These are phyloP conservation scores for Bathynomus jamesi DNA, from an alignment of 1,140 invertebrate genomes.

Conservation along the genomic window DNA sequence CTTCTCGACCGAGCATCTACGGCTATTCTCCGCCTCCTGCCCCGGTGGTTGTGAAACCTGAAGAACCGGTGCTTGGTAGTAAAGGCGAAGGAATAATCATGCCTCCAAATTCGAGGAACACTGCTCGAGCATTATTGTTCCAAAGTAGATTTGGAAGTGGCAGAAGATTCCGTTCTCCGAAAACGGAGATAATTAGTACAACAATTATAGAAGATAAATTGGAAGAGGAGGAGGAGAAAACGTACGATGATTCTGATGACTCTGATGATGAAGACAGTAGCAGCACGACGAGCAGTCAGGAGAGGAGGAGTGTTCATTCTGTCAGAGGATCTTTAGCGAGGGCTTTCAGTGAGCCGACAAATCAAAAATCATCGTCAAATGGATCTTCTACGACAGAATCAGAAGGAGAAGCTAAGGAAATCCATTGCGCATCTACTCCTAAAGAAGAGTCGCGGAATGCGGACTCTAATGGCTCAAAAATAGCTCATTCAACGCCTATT, in stretches of 20 bases:
- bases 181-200: conserved; percentile 70
- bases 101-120: conserved; percentile 36
- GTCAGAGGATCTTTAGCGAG: conserved; percentile 24
- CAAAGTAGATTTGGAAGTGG: conserved; percentile 38
- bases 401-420: background rate
- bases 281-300: conserved; percentile 21
- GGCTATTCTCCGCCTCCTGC: conserved; percentile 46
- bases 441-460: background rate
- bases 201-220: conserved; percentile 73
- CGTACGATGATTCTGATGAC: conserved; percentile 28
- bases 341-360: conserved; percentile 25
- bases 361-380: background rate
- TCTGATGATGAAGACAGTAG: conserved; percentile 30
- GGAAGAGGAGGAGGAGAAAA: conserved; percentile 53
- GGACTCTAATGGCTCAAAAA: background rate
- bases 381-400: no score
- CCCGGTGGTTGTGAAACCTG: conserved; percentile 52
- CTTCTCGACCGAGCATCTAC: conserved; percentile 45
- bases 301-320: conserved; percentile 8
- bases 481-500: background rate
- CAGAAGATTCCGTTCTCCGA: conserved; percentile 44
- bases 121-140: conserved; percentile 35
- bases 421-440: no score
- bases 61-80: conserved; percentile 47
- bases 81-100: conserved; percentile 34